Base-by-base conservation (phyloP, 1,140 invertebrate species). In the Ceratina calcarata region DNA sequence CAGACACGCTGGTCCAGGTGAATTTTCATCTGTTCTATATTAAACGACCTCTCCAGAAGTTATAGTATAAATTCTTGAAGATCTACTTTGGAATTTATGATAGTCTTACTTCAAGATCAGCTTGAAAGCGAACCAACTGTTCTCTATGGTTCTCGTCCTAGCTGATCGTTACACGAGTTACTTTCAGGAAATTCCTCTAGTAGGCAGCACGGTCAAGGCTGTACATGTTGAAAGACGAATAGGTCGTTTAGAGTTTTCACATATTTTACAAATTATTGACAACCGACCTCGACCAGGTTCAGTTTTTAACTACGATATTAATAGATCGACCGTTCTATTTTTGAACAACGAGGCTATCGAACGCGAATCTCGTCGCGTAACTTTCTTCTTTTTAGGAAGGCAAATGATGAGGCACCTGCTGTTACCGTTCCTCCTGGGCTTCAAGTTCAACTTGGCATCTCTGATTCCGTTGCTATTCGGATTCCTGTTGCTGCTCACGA, bases 401-500 rank as follows among this genome's bases (percentile, higher is more conserved):
- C 86, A 96, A n/a, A 80, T 96, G 80, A 93, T 95, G 51, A 93
- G 94, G 72, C 95, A 95, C 82, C 93, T 96, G 67, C 80, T 96
- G 32, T 88, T 96, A 53, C 96, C 96, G 27, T 94, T 96, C 88
- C 93, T 97, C 0, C 91, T 96, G 32, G 96, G 96, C 13, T 94
- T 96, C 61, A 97, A 97, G 91, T 96, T 96, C 87, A 96, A 96
- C 81, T 87, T 96, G 58, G 94, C 95, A 0, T 96, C 96, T 0
- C 87, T 97, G 60, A 90, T 97, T 18, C 96, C 96, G 0, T 89
- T 97, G 73, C 84, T 96, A 0, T 95, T 97, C 78, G 96, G 95
- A 1, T 86, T 95, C 16, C 89, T 96, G 51, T 93, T 96, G 62
- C 69, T 97, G 37, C 89, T 96, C 6, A 95, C 95, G 10, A 96